Percentiles rank a stretch among this genome's conserved stretches.
These are phyloP conservation scores for Plagodis pulveraria DNA, from an alignment of 2,888 invertebrate species.

Conservation along the genomic window DNA sequence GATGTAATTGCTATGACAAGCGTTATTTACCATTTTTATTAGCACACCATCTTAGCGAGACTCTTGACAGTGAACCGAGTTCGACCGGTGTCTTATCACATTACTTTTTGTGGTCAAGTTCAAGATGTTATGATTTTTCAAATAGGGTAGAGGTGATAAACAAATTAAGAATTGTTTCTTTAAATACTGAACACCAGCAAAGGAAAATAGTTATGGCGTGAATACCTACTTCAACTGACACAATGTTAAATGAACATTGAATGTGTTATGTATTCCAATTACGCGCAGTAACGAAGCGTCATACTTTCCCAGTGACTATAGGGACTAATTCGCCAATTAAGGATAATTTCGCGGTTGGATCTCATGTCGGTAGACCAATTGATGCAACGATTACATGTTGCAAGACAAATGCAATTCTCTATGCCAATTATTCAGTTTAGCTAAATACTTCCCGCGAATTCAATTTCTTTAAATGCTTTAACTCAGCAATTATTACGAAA, in stretches of 20 bases:
- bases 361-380: slow-evolving; percentile 58
- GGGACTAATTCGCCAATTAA: slow-evolving; percentile 74
- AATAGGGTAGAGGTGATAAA: slow-evolving; percentile 8
- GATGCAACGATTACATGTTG: slow-evolving; percentile 62
- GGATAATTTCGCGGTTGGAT: slow-evolving; percentile 74
- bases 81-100: slow-evolving; percentile 55
- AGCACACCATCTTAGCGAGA: slow-evolving; percentile 51
- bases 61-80: slow-evolving; percentile 52
- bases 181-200: too few species aligned
- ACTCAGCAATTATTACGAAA: slow-evolving; percentile 47
- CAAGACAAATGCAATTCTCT: slow-evolving; percentile 73
- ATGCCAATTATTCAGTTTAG: slow-evolving; percentile 69
- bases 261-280: slow-evolving; percentile 39
- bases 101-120: slow-evolving; percentile 77
- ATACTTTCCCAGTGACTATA: slow-evolving; percentile 54
- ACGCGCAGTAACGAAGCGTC: slow-evolving; percentile 46
- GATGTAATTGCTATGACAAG: slow-evolving; percentile 70
- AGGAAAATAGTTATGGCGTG: too few species aligned
- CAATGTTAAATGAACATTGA: background rate
- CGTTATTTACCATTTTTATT: slow-evolving; percentile 72
- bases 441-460: slow-evolving; percentile 54
- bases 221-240: too few species aligned
- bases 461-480: slow-evolving; percentile 55
- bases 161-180: background rate
- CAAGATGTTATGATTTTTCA: slow-evolving; percentile 47